phyloP scores from a whole-genome alignment of 1,140 invertebrate species.

The Plodia interpunctella region DNA sequence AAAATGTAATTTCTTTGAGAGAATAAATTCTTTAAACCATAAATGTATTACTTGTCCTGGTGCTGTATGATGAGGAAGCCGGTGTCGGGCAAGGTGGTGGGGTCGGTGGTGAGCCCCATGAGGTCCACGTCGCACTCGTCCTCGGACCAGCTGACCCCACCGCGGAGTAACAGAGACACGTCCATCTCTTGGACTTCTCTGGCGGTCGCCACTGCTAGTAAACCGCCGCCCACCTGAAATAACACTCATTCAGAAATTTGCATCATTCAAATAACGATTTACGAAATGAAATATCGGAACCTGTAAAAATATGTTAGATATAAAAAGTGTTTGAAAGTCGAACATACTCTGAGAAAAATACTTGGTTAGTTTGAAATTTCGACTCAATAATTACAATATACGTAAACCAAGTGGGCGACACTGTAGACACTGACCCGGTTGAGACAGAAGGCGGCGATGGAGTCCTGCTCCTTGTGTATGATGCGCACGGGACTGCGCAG shows the following conservation, averaged over 20 bases:
- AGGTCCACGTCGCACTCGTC: constrained; percentile 98
- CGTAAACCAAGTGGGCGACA: no score
- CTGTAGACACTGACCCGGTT: constrained; percentile 78
- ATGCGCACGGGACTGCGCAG: constrained; percentile 92
- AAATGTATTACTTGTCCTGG: constrained; percentile 81
- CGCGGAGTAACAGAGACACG: constrained; percentile 90
- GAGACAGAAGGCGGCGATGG: constrained; percentile 97
- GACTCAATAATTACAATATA: no score
- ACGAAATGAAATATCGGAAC: no score
- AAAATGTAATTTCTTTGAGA: no score
- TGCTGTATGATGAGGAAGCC: constrained; percentile 96
- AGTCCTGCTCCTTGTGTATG: constrained; percentile 99
- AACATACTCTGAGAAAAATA: no score
- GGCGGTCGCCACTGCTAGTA: constrained; percentile 94
- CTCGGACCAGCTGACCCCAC: constrained; percentile 93
- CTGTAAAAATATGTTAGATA: no score
- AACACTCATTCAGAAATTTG: no score
- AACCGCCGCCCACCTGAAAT: constrained; percentile 85
- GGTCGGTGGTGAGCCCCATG: constrained; percentile 89
- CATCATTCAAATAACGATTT: no score
- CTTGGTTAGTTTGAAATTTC: no score
- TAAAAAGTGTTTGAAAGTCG: no score
- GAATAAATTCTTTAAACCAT: no score
- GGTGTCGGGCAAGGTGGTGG: constrained; percentile 83
- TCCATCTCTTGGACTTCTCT: constrained; percentile 99